These are phyloP conservation scores for Gnathonemus longibarbis DNA, from an alignment of 2,113 vertebrate species.

Conservation along the genomic window DNA sequence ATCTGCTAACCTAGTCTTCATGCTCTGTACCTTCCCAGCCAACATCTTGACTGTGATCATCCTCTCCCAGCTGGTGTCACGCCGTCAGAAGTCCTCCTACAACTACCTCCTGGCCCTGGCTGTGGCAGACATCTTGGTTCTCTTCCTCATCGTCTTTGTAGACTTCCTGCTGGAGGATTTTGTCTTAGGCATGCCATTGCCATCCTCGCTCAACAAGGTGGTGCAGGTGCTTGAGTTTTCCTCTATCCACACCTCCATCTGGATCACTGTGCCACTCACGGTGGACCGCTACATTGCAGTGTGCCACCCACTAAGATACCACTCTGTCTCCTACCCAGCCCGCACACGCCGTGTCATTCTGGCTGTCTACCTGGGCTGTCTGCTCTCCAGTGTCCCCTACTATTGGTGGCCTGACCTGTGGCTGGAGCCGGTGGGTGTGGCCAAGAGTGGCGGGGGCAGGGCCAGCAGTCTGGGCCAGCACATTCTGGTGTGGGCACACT, in stretches of 20 bases:
- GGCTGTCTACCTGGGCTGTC: slow-evolving; percentile 78
- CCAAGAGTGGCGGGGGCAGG: slow-evolving; percentile 61
- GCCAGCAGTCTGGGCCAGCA: slow-evolving; percentile 73
- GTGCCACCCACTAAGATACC: slow-evolving; percentile 90
- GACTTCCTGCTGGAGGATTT: slow-evolving; percentile 94
- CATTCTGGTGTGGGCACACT: slow-evolving; percentile 88
- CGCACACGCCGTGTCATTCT: slow-evolving; percentile 84
- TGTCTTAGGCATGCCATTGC: slow-evolving; percentile 74
- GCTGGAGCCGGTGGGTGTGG: slow-evolving; percentile 60
- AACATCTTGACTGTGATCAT: slow-evolving; percentile 95
- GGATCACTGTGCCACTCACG: slow-evolving; percentile 91
- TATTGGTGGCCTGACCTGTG: slow-evolving; percentile 98
- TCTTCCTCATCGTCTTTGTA: slow-evolving; percentile 91
- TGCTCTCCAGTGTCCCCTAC: slow-evolving; percentile 83
- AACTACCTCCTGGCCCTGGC: slow-evolving; percentile 96
- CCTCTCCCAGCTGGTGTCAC: slow-evolving; percentile 87
- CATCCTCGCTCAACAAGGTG: slow-evolving; percentile 72
- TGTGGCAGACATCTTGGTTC: slow-evolving; percentile 86
- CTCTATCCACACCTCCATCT: slow-evolving; percentile 93
- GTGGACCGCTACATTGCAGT: slow-evolving; percentile 91
- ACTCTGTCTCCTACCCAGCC: slow-evolving; percentile 86
- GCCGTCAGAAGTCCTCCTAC: slow-evolving; percentile 95
- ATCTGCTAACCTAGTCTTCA: background rate
- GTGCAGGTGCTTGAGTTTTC: slow-evolving; percentile 92
- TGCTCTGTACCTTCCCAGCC: slow-evolving; percentile 54